These are phyloP conservation scores for Drosophila sucinea DNA, from an alignment of 1,140 invertebrate genomes.

Conservation along the genomic window DNA sequence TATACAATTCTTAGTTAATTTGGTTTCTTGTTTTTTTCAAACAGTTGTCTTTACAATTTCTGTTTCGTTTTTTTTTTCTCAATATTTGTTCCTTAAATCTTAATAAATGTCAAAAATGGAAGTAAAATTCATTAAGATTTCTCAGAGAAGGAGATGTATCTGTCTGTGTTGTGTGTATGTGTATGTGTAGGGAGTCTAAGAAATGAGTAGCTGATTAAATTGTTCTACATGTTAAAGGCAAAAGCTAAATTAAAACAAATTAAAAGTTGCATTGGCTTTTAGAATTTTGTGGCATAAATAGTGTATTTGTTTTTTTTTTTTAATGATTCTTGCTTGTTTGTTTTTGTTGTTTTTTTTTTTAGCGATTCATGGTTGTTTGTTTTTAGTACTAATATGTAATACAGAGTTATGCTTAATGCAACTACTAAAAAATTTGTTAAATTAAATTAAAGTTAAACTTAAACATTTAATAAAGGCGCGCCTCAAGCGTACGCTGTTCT, in stretches of 20 bases:
- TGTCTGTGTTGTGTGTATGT: not conserved
- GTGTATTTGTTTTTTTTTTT: conserved; percentile 57
- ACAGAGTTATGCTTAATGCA: conserved; percentile 70
- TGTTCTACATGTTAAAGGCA: not conserved
- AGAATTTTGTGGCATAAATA: conserved; percentile 68
- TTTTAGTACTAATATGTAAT: conserved; percentile 75
- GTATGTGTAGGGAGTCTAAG: conserved; percentile 1
- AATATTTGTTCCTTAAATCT: conserved; percentile 48
- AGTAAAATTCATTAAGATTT: conserved; percentile 73
- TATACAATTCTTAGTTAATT: conserved; percentile 65
- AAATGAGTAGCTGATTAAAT: not conserved
- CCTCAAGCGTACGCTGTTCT: conserved; percentile 50
- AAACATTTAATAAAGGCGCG: conserved; percentile 73
- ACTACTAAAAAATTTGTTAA: conserved; percentile 63
- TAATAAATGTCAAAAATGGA: conserved; percentile 70
- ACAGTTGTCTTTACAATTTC: conserved; percentile 1
- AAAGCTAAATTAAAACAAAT: conserved; percentile 50
- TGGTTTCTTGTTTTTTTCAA: conserved; percentile 3
- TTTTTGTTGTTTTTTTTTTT: conserved; percentile 28
- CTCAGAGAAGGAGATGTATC: conserved; percentile 28
- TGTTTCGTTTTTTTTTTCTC: too few species aligned
- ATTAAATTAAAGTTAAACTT: conserved; percentile 72
- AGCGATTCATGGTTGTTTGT: conserved; percentile 37
- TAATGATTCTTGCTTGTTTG: conserved; percentile 40
- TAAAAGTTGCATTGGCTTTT: conserved; percentile 18